Percentiles rank a stretch among this genome's conserved stretches.
These are phyloP conservation scores for Onychostruthus taczanowskii DNA, from an alignment of 2,113 vertebrate species.

Conservation along the genomic window DNA sequence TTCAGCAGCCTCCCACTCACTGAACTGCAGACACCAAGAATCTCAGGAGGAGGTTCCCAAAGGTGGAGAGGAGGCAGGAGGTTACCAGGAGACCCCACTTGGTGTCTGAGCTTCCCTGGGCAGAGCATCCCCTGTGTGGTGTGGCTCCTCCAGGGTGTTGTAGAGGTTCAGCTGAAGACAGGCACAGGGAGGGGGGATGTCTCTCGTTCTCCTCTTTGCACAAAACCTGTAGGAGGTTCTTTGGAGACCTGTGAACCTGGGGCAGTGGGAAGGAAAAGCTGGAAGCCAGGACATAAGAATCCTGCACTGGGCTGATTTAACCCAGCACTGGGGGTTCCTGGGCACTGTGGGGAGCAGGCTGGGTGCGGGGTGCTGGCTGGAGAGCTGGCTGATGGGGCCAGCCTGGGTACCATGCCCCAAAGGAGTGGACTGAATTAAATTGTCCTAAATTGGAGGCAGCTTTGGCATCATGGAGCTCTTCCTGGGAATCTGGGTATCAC, in stretches of 20 bases:
- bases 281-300: neutral
- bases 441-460: neutral
- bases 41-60: neutral
- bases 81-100: neutral
- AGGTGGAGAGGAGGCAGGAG: neutral
- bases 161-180: neutral
- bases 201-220: neutral
- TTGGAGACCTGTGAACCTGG: neutral
- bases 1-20: neutral
- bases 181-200: neutral
- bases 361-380: neutral
- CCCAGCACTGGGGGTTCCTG: neutral
- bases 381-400: neutral
- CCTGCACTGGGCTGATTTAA: neutral
- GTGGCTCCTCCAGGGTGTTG: neutral
- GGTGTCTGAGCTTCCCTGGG: neutral
- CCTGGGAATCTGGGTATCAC: neutral
- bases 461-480: neutral
- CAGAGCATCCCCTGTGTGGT: neutral
- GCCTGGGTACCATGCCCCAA: neutral
- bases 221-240: neutral
- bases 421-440: neutral
- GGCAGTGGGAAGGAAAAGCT: neutral
- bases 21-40: neutral
- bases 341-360: neutral